Percentiles rank a stretch among this genome's conserved stretches.
phyloP scores from a whole-genome alignment of 2,888 invertebrate genomes.

The Crioceris asparagi region DNA sequence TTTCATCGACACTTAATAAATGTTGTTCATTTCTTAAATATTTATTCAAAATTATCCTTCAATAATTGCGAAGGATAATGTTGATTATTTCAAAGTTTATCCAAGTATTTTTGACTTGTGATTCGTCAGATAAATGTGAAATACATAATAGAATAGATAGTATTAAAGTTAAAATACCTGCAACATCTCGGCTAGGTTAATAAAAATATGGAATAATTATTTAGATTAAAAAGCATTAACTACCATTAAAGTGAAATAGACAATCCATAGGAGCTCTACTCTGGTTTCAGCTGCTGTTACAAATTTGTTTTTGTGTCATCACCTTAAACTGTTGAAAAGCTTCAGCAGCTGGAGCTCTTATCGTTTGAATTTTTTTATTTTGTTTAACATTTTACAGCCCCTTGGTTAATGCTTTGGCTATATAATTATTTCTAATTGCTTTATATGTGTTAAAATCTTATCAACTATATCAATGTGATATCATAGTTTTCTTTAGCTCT shows the following conservation, averaged over 20 bases:
- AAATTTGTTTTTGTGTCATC: no score
- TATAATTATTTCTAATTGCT: conserved; percentile 33
- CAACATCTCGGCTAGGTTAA: conserved; percentile 32
- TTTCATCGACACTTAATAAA: conserved; percentile 7
- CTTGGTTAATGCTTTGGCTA: no score
- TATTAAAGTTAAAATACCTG: conserved; percentile 24
- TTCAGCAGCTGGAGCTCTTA: no score
- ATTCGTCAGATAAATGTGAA: conserved; percentile 16
- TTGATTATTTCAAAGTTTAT: conserved; percentile 20
- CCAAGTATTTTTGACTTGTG: conserved; percentile 10
- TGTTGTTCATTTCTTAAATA: conserved; percentile 17
- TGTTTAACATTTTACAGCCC: no score
- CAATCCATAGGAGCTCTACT: no score
- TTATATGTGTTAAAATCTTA: conserved; percentile 30
- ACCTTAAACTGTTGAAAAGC: no score
- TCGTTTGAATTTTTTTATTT: no score
- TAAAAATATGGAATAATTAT: conserved; percentile 29
- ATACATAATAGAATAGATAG: conserved; percentile 15
- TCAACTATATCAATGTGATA: conserved; percentile 34
- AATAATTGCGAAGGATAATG: conserved; percentile 11
- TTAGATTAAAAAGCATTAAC: conserved; percentile 24
- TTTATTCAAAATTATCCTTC: conserved; percentile 19
- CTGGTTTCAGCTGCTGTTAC: no score
- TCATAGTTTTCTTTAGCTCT: conserved; percentile 25
- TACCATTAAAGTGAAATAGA: conserved; percentile 7